Evolutionary conservation across 1,140 invertebrate species (phyloP), one percentile per base, ranked within the genome.

Genomic region (Diabrotica undecimpunctata): DNA sequence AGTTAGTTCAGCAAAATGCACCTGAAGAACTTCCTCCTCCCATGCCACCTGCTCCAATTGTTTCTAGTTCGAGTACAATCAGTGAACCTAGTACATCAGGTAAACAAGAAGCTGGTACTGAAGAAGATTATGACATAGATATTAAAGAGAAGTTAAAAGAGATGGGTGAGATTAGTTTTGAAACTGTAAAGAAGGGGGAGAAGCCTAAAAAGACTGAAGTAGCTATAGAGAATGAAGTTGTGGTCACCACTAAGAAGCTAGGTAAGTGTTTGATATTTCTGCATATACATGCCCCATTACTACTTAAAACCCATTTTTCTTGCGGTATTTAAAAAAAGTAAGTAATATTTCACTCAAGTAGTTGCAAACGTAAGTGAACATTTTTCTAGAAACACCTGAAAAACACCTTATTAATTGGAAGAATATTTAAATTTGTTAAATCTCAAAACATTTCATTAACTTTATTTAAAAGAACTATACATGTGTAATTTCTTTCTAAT

Each of bases 121-220:
- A 69, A 51, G 74, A 74, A 55, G 77, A 78, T 62, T 78, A 78
- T 62, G 75, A 78, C 37, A 73, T 75, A 57, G 83, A 84, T 71
- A 82, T 84, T 41, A 81, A 81, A 51, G 83, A 84, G 61, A 85
- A 85, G 70, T 73, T 84, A 46, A 83, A 84, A 73, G 83, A 84
- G 72, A 84, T 85, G 82, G 83, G 81, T 54, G 82, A 84, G 67
- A 83, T 84, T 65, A 78, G 75, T 69, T 75, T 78, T 67, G 73
- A 75, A 66, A 77, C 76, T 5, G 77, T 77, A 5, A 77, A 78
- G 64, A 78, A 78, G 60, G 74, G 73, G 0, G 76, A 79, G 39
- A 77, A 78, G 59, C 71, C 74, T 11, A 78, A 76, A 56, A 77
- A 74, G 62, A 52, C 66, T 61, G 75, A 75, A 59, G 54, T 68